Base-by-base conservation (phyloP, 2,888 invertebrate species). In the Ophion obscuratus region DNA sequence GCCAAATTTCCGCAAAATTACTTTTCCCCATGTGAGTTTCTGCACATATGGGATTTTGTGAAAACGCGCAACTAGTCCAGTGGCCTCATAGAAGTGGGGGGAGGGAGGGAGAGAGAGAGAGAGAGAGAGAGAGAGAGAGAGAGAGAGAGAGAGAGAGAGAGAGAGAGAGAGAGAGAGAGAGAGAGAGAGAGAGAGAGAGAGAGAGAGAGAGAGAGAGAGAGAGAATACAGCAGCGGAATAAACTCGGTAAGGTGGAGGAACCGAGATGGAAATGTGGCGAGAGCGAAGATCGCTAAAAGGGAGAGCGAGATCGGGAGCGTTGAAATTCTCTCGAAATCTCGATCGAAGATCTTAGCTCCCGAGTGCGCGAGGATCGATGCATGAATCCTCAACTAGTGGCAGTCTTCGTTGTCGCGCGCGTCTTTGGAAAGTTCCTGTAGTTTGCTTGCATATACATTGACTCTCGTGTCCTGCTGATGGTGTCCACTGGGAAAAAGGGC, bases 251-350 rank as follows among this genome's bases (percentile, higher is more conserved):
- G 79, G 70, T 77, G 70, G 75, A 77, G 76, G 80, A 80, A 80
- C 64, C 78, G 47, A 47, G 85, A 70, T 83, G 79, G 85, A 82
- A 82, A 79, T 76, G 81, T 68, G 67, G 71, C 59, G 77, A 64
- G 64, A 80, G 74, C 44, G 57, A 73, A 78, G 79, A 81, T 81
- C 77, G 81, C 74, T 78, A 81, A 78, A 85, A 66, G 70, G 82
- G 64, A 81, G 80, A 59, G 57, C 40, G 68, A 61, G 68, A 87
- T 90, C 83, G 80, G 81, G 86, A 87, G 85, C 91, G 89, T 90
- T 88, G 90, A 90, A 87, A 92, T 93, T 93, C 92, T 87, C 87
- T 85, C 89, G 90, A 92, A 93, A 93, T 93, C 93, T 92, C 91
- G 88, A 90, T 89, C 89, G 89, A 90, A 90, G 92, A 93, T 93